Evolutionary conservation across 2,888 invertebrate genomes (phyloP), one percentile per base, ranked within the genome.

Genomic region (Hoplodrina ambigua): DNA sequence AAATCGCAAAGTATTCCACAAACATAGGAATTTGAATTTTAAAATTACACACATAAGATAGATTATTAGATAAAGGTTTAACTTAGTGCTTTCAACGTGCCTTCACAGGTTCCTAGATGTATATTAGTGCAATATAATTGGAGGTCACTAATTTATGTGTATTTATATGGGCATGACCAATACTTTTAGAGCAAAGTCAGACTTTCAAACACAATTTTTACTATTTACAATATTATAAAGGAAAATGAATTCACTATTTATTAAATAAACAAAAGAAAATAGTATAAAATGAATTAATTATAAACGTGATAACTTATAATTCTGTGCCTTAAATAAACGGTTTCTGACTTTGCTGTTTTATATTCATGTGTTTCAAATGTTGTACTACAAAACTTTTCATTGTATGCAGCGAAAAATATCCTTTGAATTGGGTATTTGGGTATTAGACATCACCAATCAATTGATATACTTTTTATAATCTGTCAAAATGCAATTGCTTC

Each of bases 71-170:
- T 82, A 72, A 52, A 81, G 60, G 54, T 66, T 75, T 75, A 84
- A 88, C 74, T 82, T 87, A 90, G 91, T 91, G 92, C 92, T 94
- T 94, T 87, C 64, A 83, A 90, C 82, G 94, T 94, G 94, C 94
- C 94, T 94, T 94, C 83, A 82, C 85, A 84, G 87, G 90, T 93
- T 91, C 89, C 90, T 93, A 92, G 87, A 79, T 88, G 83, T 87
- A 84, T 87, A 85, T 81, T 90, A 89, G 90, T 87, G 86, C 88
- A 89, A 90, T 86, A 87, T 76, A 69, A 64, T 78, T 78, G 81
- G 83, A 86, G 86, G 84, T 84, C 58, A 65, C 74, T 80, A 62
- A 54, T 59, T 25, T 69, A 65, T 58, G 25, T 66, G 60, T 50
- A 15, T 11, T 61, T 50, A 15, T 8, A 55, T 46, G 25, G 46